Conservation (phyloP, 2,888 invertebrate species). For the Athalia cordata region DNA sequence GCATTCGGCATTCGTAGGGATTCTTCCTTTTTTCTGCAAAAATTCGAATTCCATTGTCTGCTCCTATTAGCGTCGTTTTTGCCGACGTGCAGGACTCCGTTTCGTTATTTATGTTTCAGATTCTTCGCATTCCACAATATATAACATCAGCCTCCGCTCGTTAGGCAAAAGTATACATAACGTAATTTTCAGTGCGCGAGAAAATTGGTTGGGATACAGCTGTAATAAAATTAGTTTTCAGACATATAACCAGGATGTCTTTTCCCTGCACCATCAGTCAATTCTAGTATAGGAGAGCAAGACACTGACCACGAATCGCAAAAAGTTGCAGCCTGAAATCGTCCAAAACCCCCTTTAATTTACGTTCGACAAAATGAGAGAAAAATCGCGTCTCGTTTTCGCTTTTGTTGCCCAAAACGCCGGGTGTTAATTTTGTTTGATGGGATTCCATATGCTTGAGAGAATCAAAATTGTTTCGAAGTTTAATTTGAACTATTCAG, state of each 20-base stretch:
- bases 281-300: not conserved
- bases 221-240: not conserved
- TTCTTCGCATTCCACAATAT: constrained; percentile 37
- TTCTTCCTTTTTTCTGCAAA: constrained; percentile 39
- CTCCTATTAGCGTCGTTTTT: constrained; percentile 41
- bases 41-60: constrained; percentile 41
- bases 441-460: too few relatives aligned
- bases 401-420: too few relatives aligned
- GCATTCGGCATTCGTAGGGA: constrained; percentile 36
- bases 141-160: constrained; percentile 12
- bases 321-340: too few relatives aligned
- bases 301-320: not conserved
- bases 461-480: too few relatives aligned
- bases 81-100: constrained; percentile 28
- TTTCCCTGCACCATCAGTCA: not conserved
- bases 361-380: too few relatives aligned
- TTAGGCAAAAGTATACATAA: constrained; percentile 16
- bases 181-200: constrained; percentile 10
- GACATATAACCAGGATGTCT: constrained; percentile 5
- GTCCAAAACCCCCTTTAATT: too few relatives aligned
- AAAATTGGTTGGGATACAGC: not conserved
- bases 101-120: constrained; percentile 40
- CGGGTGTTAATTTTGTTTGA: too few relatives aligned
- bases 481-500: too few relatives aligned
- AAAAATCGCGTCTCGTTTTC: too few relatives aligned